Conservation (phyloP, 1,140 invertebrate species). For the Chrysoperla carnea region DNA sequence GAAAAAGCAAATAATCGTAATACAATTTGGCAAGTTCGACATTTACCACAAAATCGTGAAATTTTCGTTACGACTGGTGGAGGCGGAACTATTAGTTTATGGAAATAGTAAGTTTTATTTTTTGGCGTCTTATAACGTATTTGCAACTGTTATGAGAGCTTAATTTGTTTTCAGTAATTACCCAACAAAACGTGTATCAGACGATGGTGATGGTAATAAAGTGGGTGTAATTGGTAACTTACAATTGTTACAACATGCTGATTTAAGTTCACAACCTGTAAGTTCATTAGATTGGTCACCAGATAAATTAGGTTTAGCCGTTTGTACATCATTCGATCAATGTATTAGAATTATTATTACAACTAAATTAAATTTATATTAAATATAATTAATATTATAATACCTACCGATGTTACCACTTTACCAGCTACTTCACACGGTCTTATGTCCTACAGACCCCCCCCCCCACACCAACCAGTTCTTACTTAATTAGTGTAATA, state of each 20-base stretch:
- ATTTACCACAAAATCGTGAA: slow-evolving; percentile 88
- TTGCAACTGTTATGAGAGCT: slow-evolving; percentile 2
- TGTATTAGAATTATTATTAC: slow-evolving; percentile 71
- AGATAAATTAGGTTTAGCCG: slow-evolving; percentile 73
- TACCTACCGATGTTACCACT: too few relatives aligned
- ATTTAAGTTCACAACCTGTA: slow-evolving; percentile 75
- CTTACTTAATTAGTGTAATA: too few relatives aligned
- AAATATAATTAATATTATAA: not conserved
- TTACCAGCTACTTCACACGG: too few relatives aligned
- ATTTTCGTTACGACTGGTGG: slow-evolving; percentile 85
- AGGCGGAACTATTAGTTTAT: slow-evolving; percentile 68
- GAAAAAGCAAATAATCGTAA: slow-evolving; percentile 42
- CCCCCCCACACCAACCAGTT: too few relatives aligned
- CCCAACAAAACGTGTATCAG: slow-evolving; percentile 51
- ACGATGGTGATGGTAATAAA: slow-evolving; percentile 47
- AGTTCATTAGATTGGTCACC: slow-evolving; percentile 80
- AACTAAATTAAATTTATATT: slow-evolving; percentile 66
- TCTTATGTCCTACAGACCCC: too few relatives aligned
- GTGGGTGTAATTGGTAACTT: slow-evolving; percentile 60
- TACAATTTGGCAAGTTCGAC: slow-evolving; percentile 71
- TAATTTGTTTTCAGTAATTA: slow-evolving; percentile 47
- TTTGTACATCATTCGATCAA: slow-evolving; percentile 87
- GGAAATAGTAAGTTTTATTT: slow-evolving; percentile 69
- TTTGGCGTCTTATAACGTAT: not conserved
- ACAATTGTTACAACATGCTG: slow-evolving; percentile 57